Evolutionary conservation across 2,888 invertebrate species (phyloP), one percentile per base, ranked within the genome.

Genomic region (Ectemnius continuus): DNA sequence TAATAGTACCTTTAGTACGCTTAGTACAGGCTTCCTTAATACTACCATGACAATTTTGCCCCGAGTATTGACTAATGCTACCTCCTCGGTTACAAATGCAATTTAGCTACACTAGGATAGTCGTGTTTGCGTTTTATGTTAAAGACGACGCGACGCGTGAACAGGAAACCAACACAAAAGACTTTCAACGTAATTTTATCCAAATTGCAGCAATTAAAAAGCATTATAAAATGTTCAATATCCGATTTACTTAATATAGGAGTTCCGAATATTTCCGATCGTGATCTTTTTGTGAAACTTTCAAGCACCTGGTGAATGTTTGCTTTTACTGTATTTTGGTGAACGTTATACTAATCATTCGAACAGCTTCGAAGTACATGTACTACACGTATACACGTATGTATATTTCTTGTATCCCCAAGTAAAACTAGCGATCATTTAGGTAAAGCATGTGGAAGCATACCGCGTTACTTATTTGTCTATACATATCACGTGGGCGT

Each of bases 31-130:
- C 57, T 67, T 84, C 45, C 62, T 79, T 6, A 87, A 86, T 63
- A 59, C 80, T 3, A 80, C 88, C 45, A 84, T 86, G 61, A 88
- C 87, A 36, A 78, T 83, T 18, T 74, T 88, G 47, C 85, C 89
- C 18, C 87, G 83, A 69, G 68, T 86, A 62, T 63, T 88, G 20
- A 70, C 80, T 45, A 89, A 89, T 61, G 84, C 81, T 48, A 87
- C 88, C 6, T 71, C 80, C 18, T 81, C 85, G 13, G 83, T 86
- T 26, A 87, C 85, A 67, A 88, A 88, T 70, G 81, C 87, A 8
- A 87, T 89, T 70, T 77, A 87, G 20, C 80, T 77, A 69, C 78
- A 83, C 60, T 83, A 84, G 71, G 47, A 76, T 46, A 67, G 59
- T 52, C 57, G 77, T 23, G 75, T 79, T 76, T 74, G 80, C 76